phyloP scores from a whole-genome alignment of 2,113 vertebrate species.

The Xerus inauris region DNA sequence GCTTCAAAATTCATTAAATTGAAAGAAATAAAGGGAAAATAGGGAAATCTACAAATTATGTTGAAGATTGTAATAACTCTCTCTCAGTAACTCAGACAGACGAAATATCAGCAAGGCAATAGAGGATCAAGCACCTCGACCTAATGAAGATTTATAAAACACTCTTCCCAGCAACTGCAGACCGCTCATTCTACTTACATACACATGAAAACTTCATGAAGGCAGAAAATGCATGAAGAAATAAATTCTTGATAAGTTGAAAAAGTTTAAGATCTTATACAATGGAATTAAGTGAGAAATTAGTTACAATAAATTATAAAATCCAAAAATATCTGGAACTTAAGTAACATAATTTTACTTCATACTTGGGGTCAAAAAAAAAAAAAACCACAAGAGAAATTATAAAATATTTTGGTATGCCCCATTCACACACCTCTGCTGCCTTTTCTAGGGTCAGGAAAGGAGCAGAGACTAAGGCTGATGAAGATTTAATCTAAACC shows the following conservation, averaged over 20 bases:
- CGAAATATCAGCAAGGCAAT: neutral
- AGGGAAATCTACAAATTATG: neutral
- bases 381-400: neutral
- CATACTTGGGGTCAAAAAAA: neutral
- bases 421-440: neutral
- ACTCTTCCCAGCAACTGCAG: neutral
- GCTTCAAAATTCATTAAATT: neutral
- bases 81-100: neutral
- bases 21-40: neutral
- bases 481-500: constrained; percentile 9
- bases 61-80: neutral
- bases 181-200: neutral
- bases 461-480: neutral
- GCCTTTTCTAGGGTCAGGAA: neutral
- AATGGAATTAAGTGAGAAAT: constrained; percentile 30
- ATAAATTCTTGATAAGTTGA: neutral
- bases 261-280: neutral
- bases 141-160: neutral
- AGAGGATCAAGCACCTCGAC: neutral
- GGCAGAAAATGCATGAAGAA: neutral
- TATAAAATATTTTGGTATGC: neutral
- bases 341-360: neutral
- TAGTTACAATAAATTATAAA: constrained; percentile 5
- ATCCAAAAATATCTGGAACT: constrained; percentile 20
- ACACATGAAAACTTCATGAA: neutral